Percentiles rank a stretch among this genome's conserved stretches.
These are phyloP conservation scores for Penaeus chinensis DNA, from an alignment of 1,140 invertebrate genomes.

Conservation along the genomic window DNA sequence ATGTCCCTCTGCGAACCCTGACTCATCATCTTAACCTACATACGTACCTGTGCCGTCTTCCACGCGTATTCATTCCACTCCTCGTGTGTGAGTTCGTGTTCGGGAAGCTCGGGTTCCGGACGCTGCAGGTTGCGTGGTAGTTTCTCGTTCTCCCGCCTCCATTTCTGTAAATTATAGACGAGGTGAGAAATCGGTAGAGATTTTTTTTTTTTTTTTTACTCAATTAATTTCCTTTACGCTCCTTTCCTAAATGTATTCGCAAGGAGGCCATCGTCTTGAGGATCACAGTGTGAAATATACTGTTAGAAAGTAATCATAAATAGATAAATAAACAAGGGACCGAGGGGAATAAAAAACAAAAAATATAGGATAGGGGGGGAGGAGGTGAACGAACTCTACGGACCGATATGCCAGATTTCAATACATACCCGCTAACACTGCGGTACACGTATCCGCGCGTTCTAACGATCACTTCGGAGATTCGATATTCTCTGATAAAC, in stretches of 20 bases:
- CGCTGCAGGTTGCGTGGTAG: slow-evolving; percentile 74
- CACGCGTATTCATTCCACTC: slow-evolving; percentile 74
- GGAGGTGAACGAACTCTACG: slow-evolving; percentile 8
- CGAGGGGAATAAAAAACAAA: neutral
- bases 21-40: slow-evolving; percentile 58
- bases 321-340: too few relatives aligned
- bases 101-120: slow-evolving; percentile 73
- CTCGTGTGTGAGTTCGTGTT: slow-evolving; percentile 68
- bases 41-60: slow-evolving; percentile 73
- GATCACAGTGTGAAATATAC: too few relatives aligned
- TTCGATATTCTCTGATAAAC: too few relatives aligned
- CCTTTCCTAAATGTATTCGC: too few relatives aligned
- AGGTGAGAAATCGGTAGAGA: neutral
- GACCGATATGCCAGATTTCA: neutral
- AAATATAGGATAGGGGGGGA: neutral
- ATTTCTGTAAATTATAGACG: slow-evolving; percentile 73
- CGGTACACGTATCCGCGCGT: neutral
- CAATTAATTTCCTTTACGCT: too few relatives aligned
- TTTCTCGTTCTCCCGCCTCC: slow-evolving; percentile 77
- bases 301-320: too few relatives aligned
- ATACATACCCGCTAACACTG: neutral
- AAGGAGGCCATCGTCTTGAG: too few relatives aligned
- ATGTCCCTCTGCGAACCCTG: neutral
- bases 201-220: too few relatives aligned
- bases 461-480: too few relatives aligned